Evolutionary conservation across 2,888 invertebrate genomes (phyloP), one percentile per base, ranked within the genome.

Genomic region (Ophion ellenae): DNA sequence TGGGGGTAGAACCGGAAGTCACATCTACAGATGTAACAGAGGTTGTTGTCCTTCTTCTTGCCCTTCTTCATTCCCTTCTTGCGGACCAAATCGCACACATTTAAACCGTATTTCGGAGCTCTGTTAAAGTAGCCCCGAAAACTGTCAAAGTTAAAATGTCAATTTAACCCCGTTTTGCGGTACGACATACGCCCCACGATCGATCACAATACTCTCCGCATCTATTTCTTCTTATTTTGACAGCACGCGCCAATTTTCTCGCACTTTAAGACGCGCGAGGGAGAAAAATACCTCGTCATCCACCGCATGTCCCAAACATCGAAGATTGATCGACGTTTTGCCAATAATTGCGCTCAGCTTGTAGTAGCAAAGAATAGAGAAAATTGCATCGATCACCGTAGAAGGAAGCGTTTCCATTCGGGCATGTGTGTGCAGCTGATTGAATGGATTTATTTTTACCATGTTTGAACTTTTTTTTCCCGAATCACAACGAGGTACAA

Each of bases 301-400:
- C 36, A 53, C 64, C 28, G 11, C 28, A 10, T 14, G 9, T 64
- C 17, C 2, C 32, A 24, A 14, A 2, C 17, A 17, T 64, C 75
- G 64, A 64, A 64, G 32, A 64, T 75, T 53, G 53, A 64, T 76
- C 64, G 75, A 53, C 2, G 64, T 63, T 76, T 76, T 47, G 28
- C 59, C 17, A 45, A 77, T 67, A 40, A 40, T 40, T 2, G 76
- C 40, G 53, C 32, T 45, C 11, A 47, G 11, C 1, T 9, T 40
- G 5, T 73, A 7, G 40, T 32, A 17, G 63, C 40, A 40, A 74
- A 74, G 14, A 5, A 20, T 24, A 59, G 67, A 57, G 20, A 67
- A 24, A 20, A 57, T 6, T 45, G 7, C 40, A 36, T 77, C 32
- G 28, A 64, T 76, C 53, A 40, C 28, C 53, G 40, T 4, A 20